Percentiles rank a stretch among this genome's conserved stretches.
phyloP scores from a whole-genome alignment of 2,797 vertebrate genomes.

The Sebastes aleutianus region DNA sequence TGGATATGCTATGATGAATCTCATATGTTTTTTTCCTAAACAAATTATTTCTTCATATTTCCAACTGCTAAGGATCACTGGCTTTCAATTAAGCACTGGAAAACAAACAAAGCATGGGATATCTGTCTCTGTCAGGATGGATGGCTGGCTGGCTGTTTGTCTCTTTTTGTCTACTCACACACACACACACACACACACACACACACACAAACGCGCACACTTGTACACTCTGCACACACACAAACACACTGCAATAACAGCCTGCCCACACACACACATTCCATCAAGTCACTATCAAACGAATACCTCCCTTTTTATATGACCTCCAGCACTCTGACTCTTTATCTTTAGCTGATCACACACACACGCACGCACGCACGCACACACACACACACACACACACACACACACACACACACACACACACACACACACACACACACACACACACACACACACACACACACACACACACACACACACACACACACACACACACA shows the following conservation, averaged over 20 bases:
- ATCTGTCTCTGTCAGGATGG: constrained; percentile 24
- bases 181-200: too few relatives aligned
- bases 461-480: neutral
- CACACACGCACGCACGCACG: neutral
- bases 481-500: neutral
- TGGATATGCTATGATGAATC: constrained; percentile 29
- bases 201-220: too few relatives aligned
- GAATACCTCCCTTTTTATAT: neutral
- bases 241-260: too few relatives aligned
- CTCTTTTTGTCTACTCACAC: neutral
- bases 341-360: neutral
- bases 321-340: neutral
- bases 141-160: neutral
- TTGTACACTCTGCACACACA: too few relatives aligned
- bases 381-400: neutral
- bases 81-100: constrained; percentile 39
- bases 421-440: neutral
- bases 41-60: constrained; percentile 48
- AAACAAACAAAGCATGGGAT: constrained; percentile 38
- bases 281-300: neutral
- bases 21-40: constrained; percentile 32
- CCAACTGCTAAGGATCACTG: constrained; percentile 32
- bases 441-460: neutral
- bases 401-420: neutral
- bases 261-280: neutral